A percentile compares a stretch with the other conserved stretches of the same genome.
These are phyloP conservation scores for Melanchra persicariae DNA, from an alignment of 2,888 invertebrate species.

Conservation along the genomic window DNA sequence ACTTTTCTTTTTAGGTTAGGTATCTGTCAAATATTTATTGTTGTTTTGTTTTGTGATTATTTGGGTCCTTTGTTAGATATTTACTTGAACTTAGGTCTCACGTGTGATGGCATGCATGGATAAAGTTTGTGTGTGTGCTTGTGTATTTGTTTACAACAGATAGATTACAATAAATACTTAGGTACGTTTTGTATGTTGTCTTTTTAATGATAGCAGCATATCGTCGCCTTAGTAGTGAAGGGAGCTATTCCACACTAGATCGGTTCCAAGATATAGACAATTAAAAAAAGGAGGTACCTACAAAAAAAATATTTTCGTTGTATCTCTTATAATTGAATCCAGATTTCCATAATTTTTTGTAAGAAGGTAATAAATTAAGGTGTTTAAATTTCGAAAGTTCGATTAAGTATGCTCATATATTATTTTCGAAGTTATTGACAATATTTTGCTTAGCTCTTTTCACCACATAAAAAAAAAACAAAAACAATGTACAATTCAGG, in stretches of 20 bases:
- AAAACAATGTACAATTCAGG: conserved; percentile 1
- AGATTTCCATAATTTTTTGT: not conserved
- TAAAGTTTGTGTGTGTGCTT: not conserved
- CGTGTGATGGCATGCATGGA: not conserved
- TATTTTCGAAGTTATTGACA: conserved; percentile 3
- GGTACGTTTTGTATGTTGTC: no score
- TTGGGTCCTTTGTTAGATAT: not conserved
- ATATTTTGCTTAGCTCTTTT: not conserved
- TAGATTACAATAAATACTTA: no score
- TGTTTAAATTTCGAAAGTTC: not conserved
- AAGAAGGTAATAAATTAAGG: not conserved
- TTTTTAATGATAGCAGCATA: no score
- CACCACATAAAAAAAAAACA: not conserved
- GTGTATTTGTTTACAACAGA: conserved; percentile 2
- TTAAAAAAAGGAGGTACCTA: not conserved
- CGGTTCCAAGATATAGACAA: not conserved
- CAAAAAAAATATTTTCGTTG: not conserved
- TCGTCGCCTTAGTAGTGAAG: not conserved
- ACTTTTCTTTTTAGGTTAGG: conserved; percentile 6
- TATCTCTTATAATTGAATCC: not conserved
- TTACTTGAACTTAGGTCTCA: not conserved
- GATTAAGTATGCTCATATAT: not conserved
- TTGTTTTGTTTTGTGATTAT: not conserved
- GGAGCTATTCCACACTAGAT: not conserved
- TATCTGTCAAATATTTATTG: no score